Percentiles rank a stretch among this genome's conserved stretches.
phyloP scores from a whole-genome alignment of 64 coral and sea anemone species.

The Platygyra sinensis region DNA sequence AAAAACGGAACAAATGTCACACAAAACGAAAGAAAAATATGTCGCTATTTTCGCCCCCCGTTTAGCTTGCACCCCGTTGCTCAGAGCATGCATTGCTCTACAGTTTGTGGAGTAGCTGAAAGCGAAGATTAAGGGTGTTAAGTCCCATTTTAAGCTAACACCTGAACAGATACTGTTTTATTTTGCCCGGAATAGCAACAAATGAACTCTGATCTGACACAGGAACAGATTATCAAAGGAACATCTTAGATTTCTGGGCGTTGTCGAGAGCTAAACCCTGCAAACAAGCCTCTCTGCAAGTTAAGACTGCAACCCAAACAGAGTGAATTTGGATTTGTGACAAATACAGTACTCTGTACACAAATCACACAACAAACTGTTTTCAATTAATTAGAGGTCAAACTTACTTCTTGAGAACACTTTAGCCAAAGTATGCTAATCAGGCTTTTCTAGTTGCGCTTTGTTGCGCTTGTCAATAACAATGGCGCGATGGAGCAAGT shows the following conservation, averaged over 20 bases:
- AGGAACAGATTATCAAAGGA: constrained; percentile 1
- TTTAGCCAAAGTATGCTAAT: constrained; percentile 10
- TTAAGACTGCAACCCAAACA: background rate
- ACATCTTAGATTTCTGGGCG: constrained; percentile 23
- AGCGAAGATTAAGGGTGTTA: background rate
- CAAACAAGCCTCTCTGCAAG: background rate
- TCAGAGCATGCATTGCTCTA: background rate
- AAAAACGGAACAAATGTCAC: constrained; percentile 5
- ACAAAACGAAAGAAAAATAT: background rate
- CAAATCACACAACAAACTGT: background rate
- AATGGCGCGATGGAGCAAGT: background rate
- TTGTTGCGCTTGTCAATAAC: constrained; percentile 1
- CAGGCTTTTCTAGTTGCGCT: background rate
- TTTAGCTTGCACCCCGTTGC: background rate
- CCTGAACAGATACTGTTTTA: background rate
- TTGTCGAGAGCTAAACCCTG: background rate
- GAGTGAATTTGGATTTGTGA: background rate
- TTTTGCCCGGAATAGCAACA: background rate
- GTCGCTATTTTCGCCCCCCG: background rate
- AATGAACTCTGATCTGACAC: background rate
- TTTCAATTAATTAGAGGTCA: constrained; percentile 1
- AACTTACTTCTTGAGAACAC: constrained; percentile 17
- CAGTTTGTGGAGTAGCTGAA: background rate
- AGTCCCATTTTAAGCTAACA: background rate
- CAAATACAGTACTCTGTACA: background rate